A percentile compares a stretch with the other conserved stretches of the same genome.
These are phyloP conservation scores for Camelus bactrianus DNA, from an alignment of 2,113 vertebrate species.

Conservation along the genomic window DNA sequence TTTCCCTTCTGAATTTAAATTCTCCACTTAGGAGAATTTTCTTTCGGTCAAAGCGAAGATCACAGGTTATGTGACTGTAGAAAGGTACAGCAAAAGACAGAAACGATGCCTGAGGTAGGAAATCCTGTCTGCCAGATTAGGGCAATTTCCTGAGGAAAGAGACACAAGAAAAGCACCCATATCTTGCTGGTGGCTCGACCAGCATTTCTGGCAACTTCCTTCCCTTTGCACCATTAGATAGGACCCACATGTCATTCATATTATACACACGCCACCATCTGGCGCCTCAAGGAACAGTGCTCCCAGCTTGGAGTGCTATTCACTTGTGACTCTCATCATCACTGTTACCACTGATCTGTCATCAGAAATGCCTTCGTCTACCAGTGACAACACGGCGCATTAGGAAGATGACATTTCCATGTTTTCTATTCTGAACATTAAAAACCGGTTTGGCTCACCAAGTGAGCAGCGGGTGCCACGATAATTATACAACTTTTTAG, in stretches of 20 bases:
- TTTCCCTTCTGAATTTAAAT: neutral
- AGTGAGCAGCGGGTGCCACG: slow-evolving; percentile 60
- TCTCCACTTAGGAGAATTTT: neutral
- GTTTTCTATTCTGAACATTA: slow-evolving; percentile 71
- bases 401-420: slow-evolving; percentile 61
- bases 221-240: neutral
- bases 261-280: too few relatives aligned
- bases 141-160: neutral
- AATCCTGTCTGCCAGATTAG: neutral
- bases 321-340: slow-evolving; percentile 53
- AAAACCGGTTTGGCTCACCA: slow-evolving; percentile 71
- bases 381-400: neutral
- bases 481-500: slow-evolving; percentile 72
- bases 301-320: neutral
- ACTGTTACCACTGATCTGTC: slow-evolving; percentile 46
- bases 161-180: neutral
- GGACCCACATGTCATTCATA: neutral
- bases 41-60: neutral
- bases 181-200: neutral
- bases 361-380: slow-evolving; percentile 25
- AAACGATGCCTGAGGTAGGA: neutral
- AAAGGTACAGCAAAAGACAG: neutral
- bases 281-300: neutral
- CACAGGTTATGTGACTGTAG: neutral
- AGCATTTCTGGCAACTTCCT: neutral